Percentiles rank a stretch among this genome's conserved stretches.
phyloP scores from a whole-genome alignment of 2,888 invertebrate genomes.

The Catocala nupta region DNA sequence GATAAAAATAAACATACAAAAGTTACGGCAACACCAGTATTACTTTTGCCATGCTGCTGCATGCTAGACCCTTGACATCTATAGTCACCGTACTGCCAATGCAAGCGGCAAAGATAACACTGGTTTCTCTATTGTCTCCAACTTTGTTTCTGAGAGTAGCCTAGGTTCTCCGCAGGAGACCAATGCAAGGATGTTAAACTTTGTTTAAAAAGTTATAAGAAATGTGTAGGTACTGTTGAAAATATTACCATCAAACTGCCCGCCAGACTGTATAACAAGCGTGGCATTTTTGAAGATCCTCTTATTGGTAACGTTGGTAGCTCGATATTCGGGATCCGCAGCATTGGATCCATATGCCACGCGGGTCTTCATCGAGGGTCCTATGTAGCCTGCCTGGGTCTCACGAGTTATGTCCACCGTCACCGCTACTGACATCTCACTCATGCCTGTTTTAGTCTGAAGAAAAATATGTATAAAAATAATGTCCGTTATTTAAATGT shows the following conservation, averaged over 20 bases:
- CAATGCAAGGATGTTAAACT: no score
- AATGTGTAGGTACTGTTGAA: not conserved
- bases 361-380: conserved; percentile 94
- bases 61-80: no score
- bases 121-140: no score
- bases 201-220: no score
- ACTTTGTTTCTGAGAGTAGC: no score
- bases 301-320: conserved; percentile 89
- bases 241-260: conserved; percentile 93
- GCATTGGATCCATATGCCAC: conserved; percentile 95
- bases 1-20: no score
- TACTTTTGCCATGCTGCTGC: no score
- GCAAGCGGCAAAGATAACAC: no score
- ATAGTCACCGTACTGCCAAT: no score
- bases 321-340: conserved; percentile 95
- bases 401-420: conserved; percentile 92
- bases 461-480: conserved; percentile 25
- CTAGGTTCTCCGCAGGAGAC: no score
- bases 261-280: conserved; percentile 97
- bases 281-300: conserved; percentile 92
- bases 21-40: no score
- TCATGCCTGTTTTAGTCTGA: conserved; percentile 84
- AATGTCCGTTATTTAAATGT: no score
- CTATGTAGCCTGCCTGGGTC: conserved; percentile 90
- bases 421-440: conserved; percentile 91